Evolutionary conservation across 2,888 invertebrate species (phyloP).

Genomic region (Sesia bembeciformis): DNA sequence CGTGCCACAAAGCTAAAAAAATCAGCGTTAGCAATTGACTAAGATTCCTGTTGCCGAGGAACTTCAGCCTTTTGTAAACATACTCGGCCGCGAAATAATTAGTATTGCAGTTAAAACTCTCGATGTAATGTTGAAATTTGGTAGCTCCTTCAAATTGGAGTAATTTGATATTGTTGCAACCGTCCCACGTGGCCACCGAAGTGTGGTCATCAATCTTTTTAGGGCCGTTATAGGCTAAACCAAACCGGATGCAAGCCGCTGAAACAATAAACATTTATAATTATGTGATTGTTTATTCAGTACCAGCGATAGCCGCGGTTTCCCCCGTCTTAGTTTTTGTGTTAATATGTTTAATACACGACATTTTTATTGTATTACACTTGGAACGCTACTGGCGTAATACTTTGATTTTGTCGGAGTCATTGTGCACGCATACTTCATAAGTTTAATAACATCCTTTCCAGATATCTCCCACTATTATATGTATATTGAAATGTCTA

Average conservation of each 20-base stretch:
- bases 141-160: conserved; percentile 86
- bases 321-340: too few relatives aligned
- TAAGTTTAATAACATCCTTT: too few relatives aligned
- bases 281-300: too few relatives aligned
- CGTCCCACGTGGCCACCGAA: conserved; percentile 81
- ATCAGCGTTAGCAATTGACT: conserved; percentile 88
- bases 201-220: conserved; percentile 58
- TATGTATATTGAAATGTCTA: too few relatives aligned
- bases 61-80: conserved; percentile 93
- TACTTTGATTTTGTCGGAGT: too few relatives aligned
- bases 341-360: too few relatives aligned
- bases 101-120: conserved; percentile 96
- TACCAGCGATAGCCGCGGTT: too few relatives aligned
- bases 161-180: conserved; percentile 92
- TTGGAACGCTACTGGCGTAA: too few relatives aligned
- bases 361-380: too few relatives aligned
- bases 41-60: conserved; percentile 85
- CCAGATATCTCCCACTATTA: too few relatives aligned
- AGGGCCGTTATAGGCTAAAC: conserved; percentile 88
- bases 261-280: conserved; percentile 22
- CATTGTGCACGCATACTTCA: too few relatives aligned
- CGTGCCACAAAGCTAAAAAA: conserved; percentile 97
- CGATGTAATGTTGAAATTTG: conserved; percentile 90
- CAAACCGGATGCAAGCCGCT: conserved; percentile 75
- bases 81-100: conserved; percentile 96